Percentiles rank a stretch among this genome's conserved stretches.
Conservation (phyloP, 2,888 invertebrate species). For the Nomada fucata region DNA sequence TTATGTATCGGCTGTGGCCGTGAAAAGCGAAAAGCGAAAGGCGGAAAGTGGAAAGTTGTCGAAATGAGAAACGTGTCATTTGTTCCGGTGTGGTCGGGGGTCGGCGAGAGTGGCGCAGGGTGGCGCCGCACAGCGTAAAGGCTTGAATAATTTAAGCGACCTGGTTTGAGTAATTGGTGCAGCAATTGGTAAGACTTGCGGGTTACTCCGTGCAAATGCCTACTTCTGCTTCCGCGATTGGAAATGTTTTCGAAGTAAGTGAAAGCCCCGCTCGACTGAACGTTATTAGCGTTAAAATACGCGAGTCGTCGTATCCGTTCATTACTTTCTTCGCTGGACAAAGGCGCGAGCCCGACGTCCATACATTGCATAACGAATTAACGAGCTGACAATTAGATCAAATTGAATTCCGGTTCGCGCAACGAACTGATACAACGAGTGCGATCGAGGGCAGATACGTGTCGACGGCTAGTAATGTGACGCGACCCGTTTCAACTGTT, state of each 20-base stretch:
- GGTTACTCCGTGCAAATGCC: neutral
- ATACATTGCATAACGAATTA: too few relatives aligned
- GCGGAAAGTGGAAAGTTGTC: too few relatives aligned
- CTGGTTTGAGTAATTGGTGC: conserved; percentile 45
- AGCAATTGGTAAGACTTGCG: conserved; percentile 30
- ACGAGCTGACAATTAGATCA: too few relatives aligned
- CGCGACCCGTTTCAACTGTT: neutral
- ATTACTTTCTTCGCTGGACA: too few relatives aligned
- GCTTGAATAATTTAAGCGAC: conserved; percentile 7
- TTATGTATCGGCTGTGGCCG: neutral
- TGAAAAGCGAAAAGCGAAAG: too few relatives aligned
- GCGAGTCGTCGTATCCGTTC: too few relatives aligned
- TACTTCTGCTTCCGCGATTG: too few relatives aligned
- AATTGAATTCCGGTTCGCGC: neutral
- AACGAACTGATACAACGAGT: neutral
- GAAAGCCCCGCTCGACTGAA: neutral
- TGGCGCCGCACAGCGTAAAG: conserved; percentile 29
- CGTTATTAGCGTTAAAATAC: too few relatives aligned
- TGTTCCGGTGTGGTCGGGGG: neutral
- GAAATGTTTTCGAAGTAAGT: neutral
- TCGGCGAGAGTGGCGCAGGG: neutral
- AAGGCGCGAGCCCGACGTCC: too few relatives aligned
- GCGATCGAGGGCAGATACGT: neutral
- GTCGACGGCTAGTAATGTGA: neutral
- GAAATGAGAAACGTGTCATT: too few relatives aligned